Base-by-base conservation (phyloP, 2,113 vertebrate genomes). In the Alouatta palliata region DNA sequence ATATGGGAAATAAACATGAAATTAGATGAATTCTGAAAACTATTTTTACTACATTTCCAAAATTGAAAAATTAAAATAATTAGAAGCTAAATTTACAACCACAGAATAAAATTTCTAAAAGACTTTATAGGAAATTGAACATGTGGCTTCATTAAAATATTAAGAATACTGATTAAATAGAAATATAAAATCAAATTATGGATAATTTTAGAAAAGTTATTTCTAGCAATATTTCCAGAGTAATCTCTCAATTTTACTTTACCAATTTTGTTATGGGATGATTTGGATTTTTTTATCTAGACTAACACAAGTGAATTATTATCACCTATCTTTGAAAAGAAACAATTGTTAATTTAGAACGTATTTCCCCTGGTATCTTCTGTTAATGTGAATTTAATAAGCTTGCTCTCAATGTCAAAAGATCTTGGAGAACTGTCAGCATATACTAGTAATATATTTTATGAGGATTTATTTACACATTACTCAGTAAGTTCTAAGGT, bases 251-350 rank as follows among this genome's bases (percentile, higher is more conserved):
- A 21, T 97, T 90, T 90, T 86, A 75, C 9, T 90, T 12, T 17
- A 95, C n/a, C 10, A 75, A 45, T 37, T 77, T 98, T 58, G 0
- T 4, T 94, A 88, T 96, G 43, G 43, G 2, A 4, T 0, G 20
- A 94, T 90, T 96, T 94, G 1, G 7, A 40, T 87, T 96, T 76
- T 37, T 81, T 4, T 8, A 8, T 13, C 0, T 68, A 25, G n/a
- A 70, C 56, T 16, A 58, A 83, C 14, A 56, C 17, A 96, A 66
- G 32, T 92, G n/a, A 40, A 9, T 96, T 91, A 76, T 97, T 95
- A 94, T 95, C 30, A 95, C 9, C 7, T 3, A 7, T 68, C 86
- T 71, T 95, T 58, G 87, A 92, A 97, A 93, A 21, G 19, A 95
- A 56, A 37, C 32, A 91, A 68, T 5, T 8, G 75, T 73, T 86